Percentiles rank a stretch among this genome's conserved stretches.
Conservation (phyloP, 2,888 invertebrate genomes). For the Scaptomyza caliginosa region DNA sequence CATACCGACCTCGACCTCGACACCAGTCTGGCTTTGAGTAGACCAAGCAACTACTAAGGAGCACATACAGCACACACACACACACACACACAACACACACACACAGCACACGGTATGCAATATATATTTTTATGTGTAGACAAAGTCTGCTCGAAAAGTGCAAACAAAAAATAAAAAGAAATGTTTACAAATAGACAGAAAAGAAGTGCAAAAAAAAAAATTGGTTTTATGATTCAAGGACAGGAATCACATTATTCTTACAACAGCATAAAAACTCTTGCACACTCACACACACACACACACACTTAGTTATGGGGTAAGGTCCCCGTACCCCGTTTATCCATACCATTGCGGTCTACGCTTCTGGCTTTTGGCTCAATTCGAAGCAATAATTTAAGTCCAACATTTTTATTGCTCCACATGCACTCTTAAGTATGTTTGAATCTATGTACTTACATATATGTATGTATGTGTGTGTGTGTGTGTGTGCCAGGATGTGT, state of each 20-base stretch:
- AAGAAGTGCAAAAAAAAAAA: slow-evolving; percentile 79
- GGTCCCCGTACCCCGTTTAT: slow-evolving; percentile 11
- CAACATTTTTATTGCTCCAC: slow-evolving; percentile 80
- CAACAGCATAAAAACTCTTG: slow-evolving; percentile 70
- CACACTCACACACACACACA: slow-evolving; percentile 64
- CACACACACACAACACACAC: slow-evolving; percentile 61
- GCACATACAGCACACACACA: slow-evolving; percentile 69
- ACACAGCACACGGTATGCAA: slow-evolving; percentile 69
- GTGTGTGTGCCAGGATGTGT: slow-evolving; percentile 7
- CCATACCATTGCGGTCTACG: slow-evolving; percentile 60
- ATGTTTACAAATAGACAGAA: slow-evolving; percentile 64
- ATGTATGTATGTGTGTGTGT: background rate
- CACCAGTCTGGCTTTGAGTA: slow-evolving; percentile 77
- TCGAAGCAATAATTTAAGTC: slow-evolving; percentile 80
- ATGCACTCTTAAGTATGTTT: slow-evolving; percentile 57
- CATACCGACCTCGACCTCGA: slow-evolving; percentile 54
- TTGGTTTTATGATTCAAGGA: slow-evolving; percentile 84
- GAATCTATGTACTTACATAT: slow-evolving; percentile 23
- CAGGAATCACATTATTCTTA: slow-evolving; percentile 84
- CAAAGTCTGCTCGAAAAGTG: slow-evolving; percentile 80
- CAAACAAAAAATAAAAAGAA: slow-evolving; percentile 73
- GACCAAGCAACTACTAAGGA: slow-evolving; percentile 64
- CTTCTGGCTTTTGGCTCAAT: slow-evolving; percentile 61
- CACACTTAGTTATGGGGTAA: slow-evolving; percentile 66
- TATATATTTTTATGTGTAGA: slow-evolving; percentile 81